These are phyloP conservation scores for Macrosoma leucophasiata DNA, from an alignment of 2,888 invertebrate species.

Conservation along the genomic window DNA sequence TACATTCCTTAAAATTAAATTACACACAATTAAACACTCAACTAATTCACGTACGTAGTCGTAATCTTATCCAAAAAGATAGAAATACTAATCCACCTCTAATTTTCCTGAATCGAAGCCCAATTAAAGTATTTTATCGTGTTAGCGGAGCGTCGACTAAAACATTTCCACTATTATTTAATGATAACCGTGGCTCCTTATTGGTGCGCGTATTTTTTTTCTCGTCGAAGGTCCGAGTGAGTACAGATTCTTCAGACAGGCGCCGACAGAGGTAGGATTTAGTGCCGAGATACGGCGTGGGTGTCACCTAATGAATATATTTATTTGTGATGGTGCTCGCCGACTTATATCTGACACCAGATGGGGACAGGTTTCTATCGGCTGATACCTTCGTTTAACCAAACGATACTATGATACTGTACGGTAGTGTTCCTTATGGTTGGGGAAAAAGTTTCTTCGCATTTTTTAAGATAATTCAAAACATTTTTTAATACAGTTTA, in stretches of 20 bases:
- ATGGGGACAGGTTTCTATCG: conserved; percentile 42
- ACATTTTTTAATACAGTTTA: too few species aligned
- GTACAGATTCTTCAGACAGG: conserved; percentile 51
- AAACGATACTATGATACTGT: too few species aligned
- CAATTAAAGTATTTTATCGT: conserved; percentile 26
- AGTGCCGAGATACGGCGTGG: conserved; percentile 69
- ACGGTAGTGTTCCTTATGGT: too few species aligned
- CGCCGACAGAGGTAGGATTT: conserved; percentile 67
- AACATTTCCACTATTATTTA: conserved; percentile 29
- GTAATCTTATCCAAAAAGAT: too few species aligned
- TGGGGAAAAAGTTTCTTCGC: too few species aligned
- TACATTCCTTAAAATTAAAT: too few species aligned
- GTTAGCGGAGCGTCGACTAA: conserved; percentile 18
- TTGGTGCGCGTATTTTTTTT: conserved; percentile 43
- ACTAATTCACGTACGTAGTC: too few species aligned
- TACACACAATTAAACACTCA: too few species aligned
- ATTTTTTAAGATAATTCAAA: too few species aligned
- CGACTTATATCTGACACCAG: conserved; percentile 60
- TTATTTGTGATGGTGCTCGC: conserved; percentile 59
- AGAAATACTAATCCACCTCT: too few species aligned
- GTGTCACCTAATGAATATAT: conserved; percentile 75
- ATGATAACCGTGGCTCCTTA: conserved; percentile 28
- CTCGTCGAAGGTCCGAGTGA: conserved; percentile 29
- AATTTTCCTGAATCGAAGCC: conserved; percentile 17
- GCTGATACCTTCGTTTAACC: too few species aligned